These are phyloP conservation scores for Cherax destructor DNA, from an alignment of 1,140 invertebrate species.

Conservation along the genomic window DNA sequence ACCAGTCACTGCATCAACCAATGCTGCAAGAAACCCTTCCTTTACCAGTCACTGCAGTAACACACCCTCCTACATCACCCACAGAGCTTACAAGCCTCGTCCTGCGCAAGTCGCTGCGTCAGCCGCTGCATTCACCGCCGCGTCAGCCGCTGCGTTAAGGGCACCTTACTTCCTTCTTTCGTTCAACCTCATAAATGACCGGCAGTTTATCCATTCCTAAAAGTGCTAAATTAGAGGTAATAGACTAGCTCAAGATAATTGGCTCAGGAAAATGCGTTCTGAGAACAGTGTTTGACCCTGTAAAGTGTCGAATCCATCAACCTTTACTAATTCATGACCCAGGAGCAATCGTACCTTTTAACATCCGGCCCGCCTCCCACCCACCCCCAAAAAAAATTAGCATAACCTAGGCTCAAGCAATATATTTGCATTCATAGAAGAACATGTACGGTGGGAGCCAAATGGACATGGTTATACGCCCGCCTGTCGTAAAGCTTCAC, in stretches of 20 bases:
- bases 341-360: neutral
- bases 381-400: neutral
- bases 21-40: no score
- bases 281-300: neutral
- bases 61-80: no score
- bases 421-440: neutral
- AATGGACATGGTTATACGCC: neutral
- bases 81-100: no score
- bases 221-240: neutral
- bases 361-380: neutral
- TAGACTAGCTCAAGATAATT: neutral
- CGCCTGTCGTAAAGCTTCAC: neutral
- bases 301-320: neutral
- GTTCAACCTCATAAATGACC: neutral
- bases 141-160: no score
- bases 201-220: neutral
- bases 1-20: no score
- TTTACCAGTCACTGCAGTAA: no score
- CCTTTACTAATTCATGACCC: neutral
- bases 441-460: neutral
- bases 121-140: no score
- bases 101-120: no score
- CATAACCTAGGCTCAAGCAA: neutral
- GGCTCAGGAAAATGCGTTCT: neutral
- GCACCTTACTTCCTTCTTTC: no score